Conservation (phyloP, 2,113 vertebrate species). For the Mirounga angustirostris region DNA sequence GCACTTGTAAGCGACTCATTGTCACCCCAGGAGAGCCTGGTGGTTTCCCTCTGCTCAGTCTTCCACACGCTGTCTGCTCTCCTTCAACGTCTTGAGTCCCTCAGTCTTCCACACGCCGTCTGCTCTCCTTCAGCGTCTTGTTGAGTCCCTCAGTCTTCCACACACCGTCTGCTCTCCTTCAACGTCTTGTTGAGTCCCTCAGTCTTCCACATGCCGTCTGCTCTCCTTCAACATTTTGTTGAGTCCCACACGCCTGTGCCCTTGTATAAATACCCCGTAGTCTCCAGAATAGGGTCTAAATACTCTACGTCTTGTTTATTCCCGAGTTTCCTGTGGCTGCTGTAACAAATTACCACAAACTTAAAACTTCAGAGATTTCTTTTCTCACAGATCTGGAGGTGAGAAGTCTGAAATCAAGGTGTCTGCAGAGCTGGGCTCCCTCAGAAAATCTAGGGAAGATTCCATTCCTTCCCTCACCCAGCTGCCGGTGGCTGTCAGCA, state of each 20-base stretch:
- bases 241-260: too few species aligned
- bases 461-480: background rate
- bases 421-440: background rate
- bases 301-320: background rate
- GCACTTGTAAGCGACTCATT: accelerated
- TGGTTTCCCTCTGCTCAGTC: background rate
- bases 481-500: background rate
- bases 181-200: too few species aligned
- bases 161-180: background rate
- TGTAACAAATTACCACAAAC: background rate
- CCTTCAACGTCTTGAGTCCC: too few species aligned
- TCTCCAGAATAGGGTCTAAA: background rate
- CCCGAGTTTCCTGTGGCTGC: background rate
- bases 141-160: too few species aligned
- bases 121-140: background rate
- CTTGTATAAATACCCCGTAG: accelerated
- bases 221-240: background rate
- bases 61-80: background rate
- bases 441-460: background rate
- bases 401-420: background rate
- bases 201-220: too few species aligned
- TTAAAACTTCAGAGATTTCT: background rate
- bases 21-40: background rate
- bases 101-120: too few species aligned
- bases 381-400: background rate